Evolutionary conservation across 2,797 vertebrate genomes (phyloP).

Genomic region (Meda fulgida): DNA sequence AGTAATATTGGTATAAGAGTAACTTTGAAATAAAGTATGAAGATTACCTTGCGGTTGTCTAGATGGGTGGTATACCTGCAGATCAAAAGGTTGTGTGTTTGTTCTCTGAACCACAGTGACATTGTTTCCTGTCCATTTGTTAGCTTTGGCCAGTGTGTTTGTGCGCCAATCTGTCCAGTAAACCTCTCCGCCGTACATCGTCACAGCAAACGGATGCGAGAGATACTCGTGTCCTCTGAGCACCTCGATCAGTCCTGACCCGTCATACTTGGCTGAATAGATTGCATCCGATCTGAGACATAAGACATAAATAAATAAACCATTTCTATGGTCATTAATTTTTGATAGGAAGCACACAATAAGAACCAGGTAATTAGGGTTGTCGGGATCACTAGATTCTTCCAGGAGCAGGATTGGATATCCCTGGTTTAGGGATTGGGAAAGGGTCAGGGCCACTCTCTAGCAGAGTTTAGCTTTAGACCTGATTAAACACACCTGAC

Average conservation of each 20-base stretch:
- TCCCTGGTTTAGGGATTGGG: background rate
- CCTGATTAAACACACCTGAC: background rate
- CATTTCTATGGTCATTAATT: background rate
- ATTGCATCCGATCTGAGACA: conserved; percentile 92
- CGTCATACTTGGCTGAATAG: conserved; percentile 94
- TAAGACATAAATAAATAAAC: conserved; percentile 38
- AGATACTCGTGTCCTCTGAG: conserved; percentile 93
- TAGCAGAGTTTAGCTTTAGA: background rate
- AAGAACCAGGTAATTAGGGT: background rate
- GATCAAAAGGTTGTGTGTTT: conserved; percentile 94
- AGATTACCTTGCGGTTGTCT: conserved; percentile 89
- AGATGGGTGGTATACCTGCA: conserved; percentile 94
- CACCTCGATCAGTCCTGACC: conserved; percentile 90
- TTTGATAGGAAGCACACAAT: background rate
- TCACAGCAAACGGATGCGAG: conserved; percentile 95
- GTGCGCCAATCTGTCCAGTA: conserved; percentile 98
- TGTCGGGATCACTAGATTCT: background rate
- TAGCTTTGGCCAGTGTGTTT: conserved; percentile 94
- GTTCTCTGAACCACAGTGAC: conserved; percentile 97
- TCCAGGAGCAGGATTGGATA: background rate
- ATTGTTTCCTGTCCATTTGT: conserved; percentile 96
- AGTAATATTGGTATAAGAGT: background rate
- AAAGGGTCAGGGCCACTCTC: background rate
- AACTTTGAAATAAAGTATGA: background rate
- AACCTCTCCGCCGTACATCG: conserved; percentile 93